Evolutionary conservation across 2,797 vertebrate species (phyloP), one percentile per base, ranked within the genome.

Genomic region (Anabas testudineus): DNA sequence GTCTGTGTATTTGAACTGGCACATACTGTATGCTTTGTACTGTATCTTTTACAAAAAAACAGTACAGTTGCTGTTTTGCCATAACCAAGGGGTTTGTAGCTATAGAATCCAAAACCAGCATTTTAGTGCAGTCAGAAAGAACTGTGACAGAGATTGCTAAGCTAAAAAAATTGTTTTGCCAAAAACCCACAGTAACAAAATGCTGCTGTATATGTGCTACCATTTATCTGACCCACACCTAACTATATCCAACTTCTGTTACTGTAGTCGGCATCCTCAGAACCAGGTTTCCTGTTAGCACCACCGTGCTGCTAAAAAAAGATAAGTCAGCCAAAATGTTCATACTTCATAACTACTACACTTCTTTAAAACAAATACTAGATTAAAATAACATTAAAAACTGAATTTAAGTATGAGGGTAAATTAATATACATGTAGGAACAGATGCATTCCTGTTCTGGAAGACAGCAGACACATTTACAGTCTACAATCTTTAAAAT

Each of bases 1-100:
- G 5, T 71, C 46, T 53, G 10, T 49, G 10, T 79, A 67, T 82
- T 84, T 86, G 6, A 76, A 71, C 67, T 72, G 77, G 73, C 67
- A 62, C 49, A 21, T 36, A 36, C 5, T 39, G 2, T 36, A 10
- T 24, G n/a, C 49, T 52, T 63, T 67, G 47, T 42, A 30, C 19
- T 15, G 19, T 45, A 21, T 59, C 16, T 56, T 49, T 51, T 47
- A 51, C 68, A 80, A 67, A 51, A 49, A 54, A 67, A n/a, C n/a
- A n/a, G n/a, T n/a, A n/a, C n/a, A n/a, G n/a, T n/a, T 19, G 49
- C 41, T 41, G 37, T 66, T 41, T 77, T 34, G 2, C 10, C 32
- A 15, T n/a, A 47, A 45, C 41, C 28, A 19, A 22, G 45, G n/a
- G 16, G 43, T 51, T 46, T 24, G 54, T 21, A 16, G 46, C 68